phyloP scores from a whole-genome alignment of 2,797 vertebrate genomes.

The Ara ararauna region DNA sequence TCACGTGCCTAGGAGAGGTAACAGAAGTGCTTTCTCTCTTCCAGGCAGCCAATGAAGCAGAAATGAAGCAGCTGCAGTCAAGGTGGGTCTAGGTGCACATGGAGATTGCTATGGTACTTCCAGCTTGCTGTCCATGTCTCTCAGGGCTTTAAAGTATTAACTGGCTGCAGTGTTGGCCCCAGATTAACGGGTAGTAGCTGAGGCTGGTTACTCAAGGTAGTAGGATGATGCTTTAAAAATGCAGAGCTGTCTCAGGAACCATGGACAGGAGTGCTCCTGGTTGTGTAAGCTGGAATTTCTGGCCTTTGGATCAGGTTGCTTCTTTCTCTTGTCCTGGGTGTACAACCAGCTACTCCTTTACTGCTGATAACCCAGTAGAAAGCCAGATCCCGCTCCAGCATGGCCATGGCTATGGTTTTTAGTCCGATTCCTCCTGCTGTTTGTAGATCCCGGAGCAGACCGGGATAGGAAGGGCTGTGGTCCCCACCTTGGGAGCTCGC shows the following conservation, averaged over 20 bases:
- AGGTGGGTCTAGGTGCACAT: conserved; percentile 76
- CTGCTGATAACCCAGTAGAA: neutral
- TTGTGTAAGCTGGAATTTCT: neutral
- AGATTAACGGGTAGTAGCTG: neutral
- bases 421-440: neutral
- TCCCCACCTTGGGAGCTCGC: neutral
- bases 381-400: neutral
- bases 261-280: neutral
- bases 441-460: neutral
- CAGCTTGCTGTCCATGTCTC: neutral
- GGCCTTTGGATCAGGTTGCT: neutral
- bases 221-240: neutral
- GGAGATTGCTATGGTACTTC: neutral
- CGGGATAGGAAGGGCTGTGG: neutral
- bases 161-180: neutral
- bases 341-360: neutral
- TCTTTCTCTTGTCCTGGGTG: neutral
- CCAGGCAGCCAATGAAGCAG: conserved; percentile 76
- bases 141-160: neutral
- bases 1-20: neutral
- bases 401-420: neutral
- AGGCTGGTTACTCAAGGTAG: neutral
- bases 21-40: conserved; percentile 22
- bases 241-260: neutral
- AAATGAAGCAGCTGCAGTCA: conserved; percentile 81